These are phyloP conservation scores for Poecilus cupreus DNA, from an alignment of 2,888 invertebrate species.

Conservation along the genomic window DNA sequence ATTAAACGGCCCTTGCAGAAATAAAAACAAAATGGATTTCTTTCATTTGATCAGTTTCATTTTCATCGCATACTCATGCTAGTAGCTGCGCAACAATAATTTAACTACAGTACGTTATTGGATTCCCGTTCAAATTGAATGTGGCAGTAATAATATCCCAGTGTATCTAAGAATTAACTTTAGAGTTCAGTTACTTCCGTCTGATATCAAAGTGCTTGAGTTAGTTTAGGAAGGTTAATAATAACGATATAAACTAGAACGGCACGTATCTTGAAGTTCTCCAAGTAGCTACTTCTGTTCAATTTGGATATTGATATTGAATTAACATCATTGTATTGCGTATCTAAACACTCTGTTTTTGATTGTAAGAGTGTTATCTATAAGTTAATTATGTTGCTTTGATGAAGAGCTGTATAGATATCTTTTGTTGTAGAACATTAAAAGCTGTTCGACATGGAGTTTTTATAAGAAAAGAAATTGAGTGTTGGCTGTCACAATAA, in stretches of 20 bases:
- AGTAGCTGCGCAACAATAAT: no score
- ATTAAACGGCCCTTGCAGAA: no score
- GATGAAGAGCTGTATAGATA: neutral
- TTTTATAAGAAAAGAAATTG: no score
- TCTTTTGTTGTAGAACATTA: neutral
- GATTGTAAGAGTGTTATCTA: neutral
- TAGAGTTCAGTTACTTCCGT: neutral
- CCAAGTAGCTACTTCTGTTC: slow-evolving; percentile 10
- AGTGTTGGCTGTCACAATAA: no score
- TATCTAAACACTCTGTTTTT: neutral
- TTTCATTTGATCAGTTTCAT: no score
- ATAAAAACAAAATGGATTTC: no score
- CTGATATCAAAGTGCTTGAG: neutral
- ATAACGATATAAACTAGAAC: slow-evolving; percentile 1
- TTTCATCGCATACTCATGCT: no score
- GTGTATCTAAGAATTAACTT: neutral
- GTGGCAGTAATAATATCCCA: neutral
- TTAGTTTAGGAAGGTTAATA: slow-evolving; percentile 19
- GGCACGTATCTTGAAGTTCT: slow-evolving; percentile 3
- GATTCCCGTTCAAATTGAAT: no score
- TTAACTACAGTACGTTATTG: no score
- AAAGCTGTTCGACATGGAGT: no score
- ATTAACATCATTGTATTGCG: neutral
- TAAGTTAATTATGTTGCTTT: neutral
- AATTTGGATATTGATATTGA: slow-evolving; percentile 33